phyloP scores from a whole-genome alignment of 2,888 invertebrate species.

The Eledona agricola region DNA sequence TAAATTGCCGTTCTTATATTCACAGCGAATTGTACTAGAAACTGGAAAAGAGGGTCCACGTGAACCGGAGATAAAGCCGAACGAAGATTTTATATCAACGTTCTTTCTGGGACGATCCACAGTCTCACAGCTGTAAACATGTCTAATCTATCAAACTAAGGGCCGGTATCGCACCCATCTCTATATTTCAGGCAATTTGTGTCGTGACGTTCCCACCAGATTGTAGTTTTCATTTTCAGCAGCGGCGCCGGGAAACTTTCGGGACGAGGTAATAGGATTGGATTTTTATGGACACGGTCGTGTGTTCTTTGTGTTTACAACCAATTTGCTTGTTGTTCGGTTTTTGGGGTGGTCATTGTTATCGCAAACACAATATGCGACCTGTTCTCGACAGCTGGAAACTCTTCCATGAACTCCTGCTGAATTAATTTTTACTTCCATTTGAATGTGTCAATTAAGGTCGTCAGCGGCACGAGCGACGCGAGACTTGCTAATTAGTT shows the following conservation, averaged over 20 bases:
- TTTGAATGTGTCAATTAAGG: too few relatives aligned
- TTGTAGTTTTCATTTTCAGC: conserved; percentile 48
- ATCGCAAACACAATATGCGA: too few relatives aligned
- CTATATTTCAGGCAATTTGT: conserved; percentile 47
- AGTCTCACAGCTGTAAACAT: conserved; percentile 47
- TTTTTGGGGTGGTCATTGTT: neutral
- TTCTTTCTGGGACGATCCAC: conserved; percentile 41
- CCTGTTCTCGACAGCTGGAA: too few relatives aligned
- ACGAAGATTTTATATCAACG: conserved; percentile 29
- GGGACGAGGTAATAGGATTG: conserved; percentile 61
- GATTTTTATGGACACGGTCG: conserved; percentile 62
- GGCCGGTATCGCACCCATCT: conserved; percentile 48
- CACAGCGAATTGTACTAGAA: conserved; percentile 18
- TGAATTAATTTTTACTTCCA: too few relatives aligned
- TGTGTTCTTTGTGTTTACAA: conserved; percentile 59
- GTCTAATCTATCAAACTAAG: conserved; percentile 52
- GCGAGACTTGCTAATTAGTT: too few relatives aligned
- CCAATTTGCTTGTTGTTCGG: conserved; percentile 47
- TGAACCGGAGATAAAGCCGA: conserved; percentile 25
- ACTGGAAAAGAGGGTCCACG: conserved; percentile 9
- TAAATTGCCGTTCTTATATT: conserved; percentile 24
- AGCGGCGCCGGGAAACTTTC: conserved; percentile 57
- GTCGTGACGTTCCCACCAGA: conserved; percentile 38
- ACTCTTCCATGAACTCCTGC: too few relatives aligned
- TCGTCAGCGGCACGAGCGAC: too few relatives aligned